Evolutionary conservation across 2,113 vertebrate species (phyloP), one percentile per base, ranked within the genome.

Genomic region (Pterophyllum scalare): DNA sequence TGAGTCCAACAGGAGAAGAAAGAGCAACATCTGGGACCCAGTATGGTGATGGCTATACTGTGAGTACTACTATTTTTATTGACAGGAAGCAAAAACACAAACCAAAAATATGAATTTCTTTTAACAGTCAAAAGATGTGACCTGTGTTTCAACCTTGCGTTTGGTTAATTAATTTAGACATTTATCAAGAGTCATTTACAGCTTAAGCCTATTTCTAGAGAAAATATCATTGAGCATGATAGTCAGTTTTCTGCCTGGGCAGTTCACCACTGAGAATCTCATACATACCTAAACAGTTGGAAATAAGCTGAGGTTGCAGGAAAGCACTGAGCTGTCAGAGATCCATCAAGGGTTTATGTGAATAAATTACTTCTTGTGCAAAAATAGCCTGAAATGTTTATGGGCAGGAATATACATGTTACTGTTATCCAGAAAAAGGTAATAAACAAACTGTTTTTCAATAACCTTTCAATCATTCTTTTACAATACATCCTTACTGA

Each of bases 1-100:
- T 98, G 96, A 99, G 98, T 93, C 98, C 98, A 88, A 98, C 98
- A 86, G 97, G 97, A 92, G 98, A 99, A 78, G 98, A 99, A 87
- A 96, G 92, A 89, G 95, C 96, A 91, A 96, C 96, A 94, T 93
- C 96, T 92, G 96, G 97, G 87, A 97, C 97, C 94, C 97, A 98
- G 86, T 97, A 96, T 95, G 95, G 96, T 78, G 97, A 99, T 88
- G 93, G 95, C 90, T 97, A 96, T 86, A 95, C 96, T 95, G 98
- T 99, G 95, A 99, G 98, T 95, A 87, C 17, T 35, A 31, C 19
- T n/a, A 24, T 2, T 1, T 24, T 19, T 31, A 62, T 14, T 59
- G 1, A 58, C 33, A 78, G 7, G 57, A 43, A 26, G 12, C 19
- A 72, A 70, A 70, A 49, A 4, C 22, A 17, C 24, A 24, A 80